A percentile compares a stretch with the other conserved stretches of the same genome.
These are phyloP conservation scores for Meloe dianella DNA, from an alignment of 2,888 invertebrate genomes.

Conservation along the genomic window DNA sequence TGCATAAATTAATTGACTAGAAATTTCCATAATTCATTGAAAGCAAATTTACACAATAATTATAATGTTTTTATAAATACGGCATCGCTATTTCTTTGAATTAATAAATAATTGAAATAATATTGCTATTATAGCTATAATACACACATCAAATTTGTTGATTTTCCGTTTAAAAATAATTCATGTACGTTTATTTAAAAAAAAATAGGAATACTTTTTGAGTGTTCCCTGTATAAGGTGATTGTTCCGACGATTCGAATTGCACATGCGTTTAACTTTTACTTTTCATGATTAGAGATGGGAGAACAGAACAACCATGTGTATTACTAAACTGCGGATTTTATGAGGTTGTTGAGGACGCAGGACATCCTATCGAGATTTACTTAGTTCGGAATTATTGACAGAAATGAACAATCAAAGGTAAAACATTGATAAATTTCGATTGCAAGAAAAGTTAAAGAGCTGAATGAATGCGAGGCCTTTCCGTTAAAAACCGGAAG, in stretches of 20 bases:
- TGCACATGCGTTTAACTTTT: not conserved
- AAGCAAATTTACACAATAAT: not conserved
- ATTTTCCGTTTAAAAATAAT: no score
- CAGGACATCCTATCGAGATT: no score
- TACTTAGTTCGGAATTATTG: no score
- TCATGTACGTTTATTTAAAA: no score
- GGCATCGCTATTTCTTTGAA: not conserved
- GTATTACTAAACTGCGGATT: not conserved
- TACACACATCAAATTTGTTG: no score
- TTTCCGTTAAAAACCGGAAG: no score
- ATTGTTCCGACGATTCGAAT: not conserved
- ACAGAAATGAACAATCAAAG: no score
- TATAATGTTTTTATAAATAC: not conserved
- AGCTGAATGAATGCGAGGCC: no score
- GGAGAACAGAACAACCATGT: not conserved
- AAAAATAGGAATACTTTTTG: not conserved
- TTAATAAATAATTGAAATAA: not conserved
- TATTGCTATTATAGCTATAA: no score
- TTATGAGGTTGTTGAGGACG: no score
- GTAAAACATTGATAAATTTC: no score
- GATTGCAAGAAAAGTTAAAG: no score
- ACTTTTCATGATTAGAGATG: not conserved
- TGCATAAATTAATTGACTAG: not conserved
- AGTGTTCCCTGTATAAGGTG: not conserved
- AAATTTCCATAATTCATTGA: not conserved